Percentiles rank a stretch among this genome's conserved stretches.
These are phyloP conservation scores for Polyergus mexicanus DNA, from an alignment of 1,140 invertebrate genomes.

Conservation along the genomic window DNA sequence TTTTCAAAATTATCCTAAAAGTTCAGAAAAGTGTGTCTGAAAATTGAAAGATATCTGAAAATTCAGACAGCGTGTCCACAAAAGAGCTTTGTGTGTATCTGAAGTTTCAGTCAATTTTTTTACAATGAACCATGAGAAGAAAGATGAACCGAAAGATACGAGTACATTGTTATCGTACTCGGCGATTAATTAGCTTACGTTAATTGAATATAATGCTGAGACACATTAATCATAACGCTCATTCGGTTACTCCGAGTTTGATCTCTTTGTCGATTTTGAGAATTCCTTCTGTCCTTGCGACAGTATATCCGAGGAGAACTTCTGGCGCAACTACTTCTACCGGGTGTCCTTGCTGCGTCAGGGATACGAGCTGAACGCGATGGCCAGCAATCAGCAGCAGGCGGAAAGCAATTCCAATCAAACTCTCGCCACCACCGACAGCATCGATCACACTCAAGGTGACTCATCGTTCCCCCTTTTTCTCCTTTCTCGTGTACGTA, in stretches of 20 bases:
- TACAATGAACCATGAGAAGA: too few species aligned
- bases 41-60: too few species aligned
- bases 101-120: too few species aligned
- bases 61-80: too few species aligned
- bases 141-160: too few species aligned
- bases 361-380: conserved; percentile 94
- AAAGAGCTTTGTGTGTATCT: too few species aligned
- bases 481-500: conserved; percentile 19
- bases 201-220: not conserved
- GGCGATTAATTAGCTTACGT: not conserved
- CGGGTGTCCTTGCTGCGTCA: conserved; percentile 99
- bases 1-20: too few species aligned
- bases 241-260: not conserved
- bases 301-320: conserved; percentile 98
- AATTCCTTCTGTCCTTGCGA: conserved; percentile 67
- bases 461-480: conserved; percentile 60
- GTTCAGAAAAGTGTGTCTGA: too few species aligned
- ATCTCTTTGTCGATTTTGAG: conserved; percentile 4
- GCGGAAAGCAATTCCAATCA: conserved; percentile 83
- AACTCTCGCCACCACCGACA: conserved; percentile 80
- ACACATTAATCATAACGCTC: conserved; percentile 27
- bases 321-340: conserved; percentile 99
- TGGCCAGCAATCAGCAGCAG: conserved; percentile 86
- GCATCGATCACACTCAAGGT: conserved; percentile 85
- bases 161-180: not conserved